These are phyloP conservation scores for Enteromius thamalakanensis DNA, from an alignment of 2,797 vertebrate species.

Conservation along the genomic window DNA sequence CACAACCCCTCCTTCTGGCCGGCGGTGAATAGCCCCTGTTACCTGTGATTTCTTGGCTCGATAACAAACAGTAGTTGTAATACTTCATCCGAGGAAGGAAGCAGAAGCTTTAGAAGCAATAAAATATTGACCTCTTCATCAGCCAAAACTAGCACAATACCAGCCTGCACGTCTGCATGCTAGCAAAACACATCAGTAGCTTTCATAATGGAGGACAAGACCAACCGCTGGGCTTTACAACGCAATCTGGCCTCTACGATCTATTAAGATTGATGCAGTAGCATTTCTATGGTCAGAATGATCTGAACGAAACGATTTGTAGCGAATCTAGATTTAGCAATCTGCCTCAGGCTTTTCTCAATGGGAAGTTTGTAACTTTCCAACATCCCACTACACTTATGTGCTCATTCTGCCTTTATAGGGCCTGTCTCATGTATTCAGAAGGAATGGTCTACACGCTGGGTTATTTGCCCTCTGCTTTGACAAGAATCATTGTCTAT, in stretches of 20 bases:
- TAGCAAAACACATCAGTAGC: constrained; percentile 26
- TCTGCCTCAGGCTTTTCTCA: not conserved
- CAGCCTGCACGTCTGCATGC: constrained; percentile 18
- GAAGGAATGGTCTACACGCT: not conserved
- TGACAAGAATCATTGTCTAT: not conserved
- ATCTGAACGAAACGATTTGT: not conserved
- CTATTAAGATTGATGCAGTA: not conserved
- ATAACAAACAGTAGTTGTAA: constrained; percentile 63
- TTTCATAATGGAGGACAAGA: constrained; percentile 15
- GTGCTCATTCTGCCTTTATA: not conserved
- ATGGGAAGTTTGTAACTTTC: constrained; percentile 17
- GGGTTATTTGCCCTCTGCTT: constrained; percentile 13
- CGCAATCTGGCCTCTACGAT: not conserved
- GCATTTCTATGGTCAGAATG: not conserved
- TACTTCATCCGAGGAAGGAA: constrained; percentile 52
- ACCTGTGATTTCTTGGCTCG: constrained; percentile 57
- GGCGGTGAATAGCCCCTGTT: constrained; percentile 54
- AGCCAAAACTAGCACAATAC: constrained; percentile 48
- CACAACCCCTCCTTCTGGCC: constrained; percentile 50
- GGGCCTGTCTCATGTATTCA: not conserved
- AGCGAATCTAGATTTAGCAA: not conserved
- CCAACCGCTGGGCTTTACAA: not conserved
- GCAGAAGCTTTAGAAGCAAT: constrained; percentile 44
- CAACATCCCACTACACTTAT: not conserved
- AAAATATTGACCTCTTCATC: constrained; percentile 42